A percentile compares a stretch with the other conserved stretches of the same genome.
phyloP scores from a whole-genome alignment of 2,888 invertebrate species.

The Acheta domesticus region DNA sequence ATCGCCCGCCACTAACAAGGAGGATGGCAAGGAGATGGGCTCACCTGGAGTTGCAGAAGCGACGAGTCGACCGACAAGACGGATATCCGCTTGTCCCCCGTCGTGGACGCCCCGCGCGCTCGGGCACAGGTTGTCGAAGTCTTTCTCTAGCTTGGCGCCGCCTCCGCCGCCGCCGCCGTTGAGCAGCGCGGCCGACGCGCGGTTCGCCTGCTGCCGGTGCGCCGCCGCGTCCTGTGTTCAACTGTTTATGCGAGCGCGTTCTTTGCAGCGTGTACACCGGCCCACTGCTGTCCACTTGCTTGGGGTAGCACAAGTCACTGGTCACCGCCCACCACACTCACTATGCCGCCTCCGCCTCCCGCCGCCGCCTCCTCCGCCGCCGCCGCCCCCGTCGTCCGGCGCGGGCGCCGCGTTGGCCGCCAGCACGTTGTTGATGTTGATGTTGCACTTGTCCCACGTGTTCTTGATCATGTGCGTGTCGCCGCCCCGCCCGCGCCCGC shows the following conservation, averaged over 20 bases:
- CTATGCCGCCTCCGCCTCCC: conserved; percentile 48
- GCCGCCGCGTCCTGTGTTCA: conserved; percentile 74
- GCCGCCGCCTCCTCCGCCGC: conserved; percentile 45
- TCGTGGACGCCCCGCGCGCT: conserved; percentile 46
- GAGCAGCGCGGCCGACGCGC: conserved; percentile 46
- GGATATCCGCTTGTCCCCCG: conserved; percentile 50
- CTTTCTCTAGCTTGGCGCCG: conserved; percentile 53
- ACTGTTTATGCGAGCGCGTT: conserved; percentile 72
- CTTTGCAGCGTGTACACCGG: conserved; percentile 64
- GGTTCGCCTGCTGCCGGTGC: conserved; percentile 55
- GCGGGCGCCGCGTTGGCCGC: conserved; percentile 24
- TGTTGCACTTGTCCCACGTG: conserved; percentile 80
- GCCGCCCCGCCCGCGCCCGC: conserved; percentile 43
- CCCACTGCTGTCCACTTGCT: conserved; percentile 48
- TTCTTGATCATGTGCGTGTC: conserved; percentile 79
- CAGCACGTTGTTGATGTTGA: conserved; percentile 55
- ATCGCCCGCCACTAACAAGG: background rate
- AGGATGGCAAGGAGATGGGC: conserved; percentile 45
- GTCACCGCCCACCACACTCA: conserved; percentile 48
- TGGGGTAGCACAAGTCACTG: conserved; percentile 55
- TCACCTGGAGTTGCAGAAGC: conserved; percentile 44
- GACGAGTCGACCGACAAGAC: conserved; percentile 44
- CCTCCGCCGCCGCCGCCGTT: conserved; percentile 30
- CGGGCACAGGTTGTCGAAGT: conserved; percentile 46
- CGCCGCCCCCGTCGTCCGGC: conserved; percentile 28